Conservation (phyloP, 1,140 invertebrate genomes). For the Drosophila sulfurigaster region DNA sequence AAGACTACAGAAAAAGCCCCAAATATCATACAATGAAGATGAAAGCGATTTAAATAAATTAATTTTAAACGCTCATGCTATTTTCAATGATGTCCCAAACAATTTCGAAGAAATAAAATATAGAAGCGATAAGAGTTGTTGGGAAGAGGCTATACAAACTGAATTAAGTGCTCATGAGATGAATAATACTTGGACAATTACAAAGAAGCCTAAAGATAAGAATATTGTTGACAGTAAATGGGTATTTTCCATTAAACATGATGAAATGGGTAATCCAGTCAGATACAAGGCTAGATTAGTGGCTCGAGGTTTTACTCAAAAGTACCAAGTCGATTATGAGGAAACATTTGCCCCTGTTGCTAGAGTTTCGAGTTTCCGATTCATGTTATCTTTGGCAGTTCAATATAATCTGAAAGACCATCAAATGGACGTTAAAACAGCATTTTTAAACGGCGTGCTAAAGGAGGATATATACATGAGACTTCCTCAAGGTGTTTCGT, state of each 20-base stretch:
- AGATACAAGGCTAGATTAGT: no score
- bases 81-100: conserved; percentile 14
- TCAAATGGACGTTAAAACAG: conserved; percentile 80
- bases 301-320: not conserved
- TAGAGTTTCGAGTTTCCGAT: conserved; percentile 21
- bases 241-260: no score
- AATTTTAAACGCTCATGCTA: conserved; percentile 11
- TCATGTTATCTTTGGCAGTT: conserved; percentile 26
- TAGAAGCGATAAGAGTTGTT: conserved; percentile 3
- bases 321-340: conserved; percentile 66
- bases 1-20: conserved; percentile 7
- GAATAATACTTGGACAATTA: no score
- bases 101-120: conserved; percentile 4
- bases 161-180: not conserved
- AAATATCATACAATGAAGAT: conserved; percentile 10
- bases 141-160: conserved; percentile 1
- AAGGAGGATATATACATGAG: conserved; percentile 82
- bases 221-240: no score
- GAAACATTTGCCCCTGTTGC: conserved; percentile 44
- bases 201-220: no score
- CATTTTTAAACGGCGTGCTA: conserved; percentile 84
- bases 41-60: conserved; percentile 12
- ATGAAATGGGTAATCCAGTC: no score
- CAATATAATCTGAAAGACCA: conserved; percentile 62
- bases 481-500: conserved; percentile 76